These are phyloP conservation scores for Drosophila eugracilis DNA, from an alignment of 1,140 invertebrate genomes.

Conservation along the genomic window DNA sequence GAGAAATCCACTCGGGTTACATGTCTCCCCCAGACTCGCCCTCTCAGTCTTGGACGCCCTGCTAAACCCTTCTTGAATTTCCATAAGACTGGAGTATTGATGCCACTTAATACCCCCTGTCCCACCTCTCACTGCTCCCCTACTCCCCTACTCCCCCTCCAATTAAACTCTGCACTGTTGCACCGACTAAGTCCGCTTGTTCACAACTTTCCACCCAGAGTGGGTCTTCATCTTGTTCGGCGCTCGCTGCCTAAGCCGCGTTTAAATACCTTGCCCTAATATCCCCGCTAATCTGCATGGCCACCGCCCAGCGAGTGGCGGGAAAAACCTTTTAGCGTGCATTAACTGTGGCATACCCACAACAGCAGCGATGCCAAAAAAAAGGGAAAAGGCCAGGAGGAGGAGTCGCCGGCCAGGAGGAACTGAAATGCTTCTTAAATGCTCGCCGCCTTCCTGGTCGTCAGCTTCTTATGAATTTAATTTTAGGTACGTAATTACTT, in stretches of 20 bases:
- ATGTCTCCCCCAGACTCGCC: not conserved
- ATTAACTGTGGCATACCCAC: slow-evolving; percentile 59
- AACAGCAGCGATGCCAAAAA: slow-evolving; percentile 57
- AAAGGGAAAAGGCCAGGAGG: slow-evolving; percentile 24
- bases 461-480: slow-evolving; percentile 79
- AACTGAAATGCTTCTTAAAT: slow-evolving; percentile 72
- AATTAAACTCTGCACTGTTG: slow-evolving; percentile 76
- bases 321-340: slow-evolving; percentile 74
- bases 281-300: slow-evolving; percentile 74
- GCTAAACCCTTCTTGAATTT: slow-evolving; percentile 61
- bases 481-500: slow-evolving; percentile 84
- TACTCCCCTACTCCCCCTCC: slow-evolving; percentile 32
- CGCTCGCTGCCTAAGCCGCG: slow-evolving; percentile 63
- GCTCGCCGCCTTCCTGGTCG: slow-evolving; percentile 38
- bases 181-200: slow-evolving; percentile 70
- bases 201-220: slow-evolving; percentile 73
- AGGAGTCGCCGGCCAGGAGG: not conserved
- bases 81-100: slow-evolving; percentile 54
- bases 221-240: slow-evolving; percentile 37
- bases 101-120: slow-evolving; percentile 61
- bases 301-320: slow-evolving; percentile 33
- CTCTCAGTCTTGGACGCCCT: not conserved
- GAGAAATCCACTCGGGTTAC: slow-evolving; percentile 54
- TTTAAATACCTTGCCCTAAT: slow-evolving; percentile 76
- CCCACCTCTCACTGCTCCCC: slow-evolving; percentile 1